phyloP scores from a whole-genome alignment of 2,888 invertebrate genomes.

The Caenorhabditis macrosperma region DNA sequence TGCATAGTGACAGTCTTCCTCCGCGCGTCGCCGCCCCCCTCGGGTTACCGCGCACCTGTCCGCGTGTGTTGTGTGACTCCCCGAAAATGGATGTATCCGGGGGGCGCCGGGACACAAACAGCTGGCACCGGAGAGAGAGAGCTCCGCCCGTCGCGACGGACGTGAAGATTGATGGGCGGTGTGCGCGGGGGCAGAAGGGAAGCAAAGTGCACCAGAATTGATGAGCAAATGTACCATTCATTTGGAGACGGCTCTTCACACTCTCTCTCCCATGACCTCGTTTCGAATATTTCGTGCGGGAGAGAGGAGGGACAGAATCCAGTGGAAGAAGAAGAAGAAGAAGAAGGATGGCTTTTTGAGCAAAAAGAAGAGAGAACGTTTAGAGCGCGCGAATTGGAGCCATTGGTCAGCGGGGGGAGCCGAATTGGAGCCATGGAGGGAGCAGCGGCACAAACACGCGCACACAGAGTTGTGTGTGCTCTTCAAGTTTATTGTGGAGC shows the following conservation, averaged over 20 bases:
- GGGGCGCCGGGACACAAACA: constrained; percentile 37
- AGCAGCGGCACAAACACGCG: constrained; percentile 2
- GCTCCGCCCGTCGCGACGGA: constrained; percentile 3
- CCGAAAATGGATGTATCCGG: constrained; percentile 2
- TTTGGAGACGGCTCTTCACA: background rate
- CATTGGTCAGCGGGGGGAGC: background rate
- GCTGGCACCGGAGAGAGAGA: constrained; percentile 24
- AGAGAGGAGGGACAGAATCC: background rate
- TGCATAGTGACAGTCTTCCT: constrained; percentile 40
- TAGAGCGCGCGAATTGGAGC: background rate
- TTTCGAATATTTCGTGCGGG: background rate
- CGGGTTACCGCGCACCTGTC: constrained; percentile 50
- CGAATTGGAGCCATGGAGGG: background rate
- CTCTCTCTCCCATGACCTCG: constrained; percentile 8
- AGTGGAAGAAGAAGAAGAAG: background rate
- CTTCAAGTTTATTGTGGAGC: background rate
- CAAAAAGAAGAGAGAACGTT: constrained; percentile 8
- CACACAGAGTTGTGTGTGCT: constrained; percentile 6
- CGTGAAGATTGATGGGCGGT: constrained; percentile 49
- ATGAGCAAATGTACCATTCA: constrained; percentile 40
- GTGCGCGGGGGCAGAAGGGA: constrained; percentile 6
- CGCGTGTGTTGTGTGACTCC: constrained; percentile 25
- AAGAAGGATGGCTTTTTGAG: too few species aligned
- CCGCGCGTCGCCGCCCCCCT: constrained; percentile 1
- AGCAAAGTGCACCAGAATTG: constrained; percentile 42